Base-by-base conservation (phyloP, 2,888 invertebrate genomes). In the Ennomos erosarius region DNA sequence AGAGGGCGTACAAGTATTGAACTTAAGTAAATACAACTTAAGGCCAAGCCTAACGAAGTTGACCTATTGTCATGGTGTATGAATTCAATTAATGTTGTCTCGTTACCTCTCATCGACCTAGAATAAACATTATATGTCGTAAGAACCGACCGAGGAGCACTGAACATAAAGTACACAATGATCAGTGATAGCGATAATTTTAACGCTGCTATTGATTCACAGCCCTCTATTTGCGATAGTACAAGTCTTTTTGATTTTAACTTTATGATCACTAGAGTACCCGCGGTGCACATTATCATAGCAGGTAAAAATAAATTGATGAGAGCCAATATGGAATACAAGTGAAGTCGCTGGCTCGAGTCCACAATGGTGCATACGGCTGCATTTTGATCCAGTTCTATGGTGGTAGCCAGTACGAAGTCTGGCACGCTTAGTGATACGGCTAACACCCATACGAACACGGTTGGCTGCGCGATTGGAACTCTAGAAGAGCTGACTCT, bases 391-490 rank as follows among this genome's bases (percentile, higher is more conserved):
- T 88, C 86, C 6, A 85, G 72, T 59, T 84, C 80, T 46, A 93
- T 77, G 44, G 89, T 90, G 8, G 93, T 90, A 6, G 94, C 92
- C 64, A 94, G 79, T 34, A 90, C 86, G 75, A 93, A 94, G 69
- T 93, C 93, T 9, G 95, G 95, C 47, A 95, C 87, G 75, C 94
- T 94, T 37, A 94, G 76, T 0, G 94, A 94, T 43, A 91, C 76
- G 37, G 94, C 89, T 47, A 94, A 75, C 63, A 94, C 85, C 94
- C 94, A 94, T 47, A 94, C 88, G 65, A 94, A 92, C 55, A 93
- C 73, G 26, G 90, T 85, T 1, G 94, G 94, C 47, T 93, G 86
- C 38, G 90, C 76, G 33, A 94, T 90, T 10, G 93, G 89, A 38
- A 94, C 81, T 63, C 73, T 79, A 1, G 79, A 85, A 61, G 88